phyloP scores from a whole-genome alignment of 2,888 invertebrate species.

The Tetramorium bicarinatum region DNA sequence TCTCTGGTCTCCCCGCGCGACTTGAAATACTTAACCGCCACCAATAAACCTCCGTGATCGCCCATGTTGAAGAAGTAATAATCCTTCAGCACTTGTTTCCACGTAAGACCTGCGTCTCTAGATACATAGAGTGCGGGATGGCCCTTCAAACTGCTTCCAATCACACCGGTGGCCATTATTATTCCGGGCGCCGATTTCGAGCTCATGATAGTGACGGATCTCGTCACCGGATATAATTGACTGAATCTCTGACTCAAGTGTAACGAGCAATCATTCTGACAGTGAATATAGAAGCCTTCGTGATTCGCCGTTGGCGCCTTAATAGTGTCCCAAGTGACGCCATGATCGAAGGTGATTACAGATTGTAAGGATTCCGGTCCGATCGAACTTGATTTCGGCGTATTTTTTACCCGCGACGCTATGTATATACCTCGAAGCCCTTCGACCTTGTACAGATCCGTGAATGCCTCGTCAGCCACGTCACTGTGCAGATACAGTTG shows the following conservation, averaged over 20 bases:
- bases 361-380: conserved; percentile 93
- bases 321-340: conserved; percentile 93
- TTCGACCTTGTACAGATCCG: conserved; percentile 95
- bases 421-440: conserved; percentile 96
- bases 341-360: conserved; percentile 95
- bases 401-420: conserved; percentile 91
- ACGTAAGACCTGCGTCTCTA: conserved; percentile 93
- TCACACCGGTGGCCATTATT: conserved; percentile 94
- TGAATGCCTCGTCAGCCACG: conserved; percentile 93
- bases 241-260: conserved; percentile 96
- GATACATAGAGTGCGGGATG: conserved; percentile 94
- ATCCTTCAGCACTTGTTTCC: conserved; percentile 93
- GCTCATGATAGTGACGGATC: conserved; percentile 93
- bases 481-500: conserved; percentile 87
- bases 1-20: conserved; percentile 92
- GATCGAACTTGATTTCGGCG: conserved; percentile 87
- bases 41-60: conserved; percentile 95
- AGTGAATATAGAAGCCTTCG: conserved; percentile 90
- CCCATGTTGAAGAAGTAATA: conserved; percentile 96
- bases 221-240: conserved; percentile 93
- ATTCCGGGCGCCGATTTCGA: conserved; percentile 96
- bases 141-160: conserved; percentile 93
- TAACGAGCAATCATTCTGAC: conserved; percentile 92
- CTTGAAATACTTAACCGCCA: conserved; percentile 94
- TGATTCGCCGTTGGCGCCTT: conserved; percentile 91